phyloP scores from a whole-genome alignment of 2,797 vertebrate species.

The Xerus rutilus region DNA sequence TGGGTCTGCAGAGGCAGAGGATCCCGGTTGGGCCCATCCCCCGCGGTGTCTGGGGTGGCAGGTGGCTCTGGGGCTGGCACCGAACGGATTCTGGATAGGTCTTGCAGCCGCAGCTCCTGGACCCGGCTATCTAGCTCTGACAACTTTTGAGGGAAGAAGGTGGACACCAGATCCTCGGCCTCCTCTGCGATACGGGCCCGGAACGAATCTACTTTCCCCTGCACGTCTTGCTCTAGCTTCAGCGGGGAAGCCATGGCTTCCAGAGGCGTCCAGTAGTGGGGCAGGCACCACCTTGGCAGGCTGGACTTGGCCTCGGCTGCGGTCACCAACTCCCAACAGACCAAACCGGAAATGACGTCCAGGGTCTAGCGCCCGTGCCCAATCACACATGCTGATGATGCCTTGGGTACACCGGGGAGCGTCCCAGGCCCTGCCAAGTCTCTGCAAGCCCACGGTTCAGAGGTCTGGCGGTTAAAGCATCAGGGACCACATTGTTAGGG shows the following conservation, averaged over 20 bases:
- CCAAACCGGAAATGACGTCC: not conserved
- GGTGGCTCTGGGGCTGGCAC: not conserved
- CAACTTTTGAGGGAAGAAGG: constrained; percentile 70
- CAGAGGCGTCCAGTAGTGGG: too few species aligned
- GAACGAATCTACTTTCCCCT: constrained; percentile 60
- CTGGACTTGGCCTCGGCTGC: fast-evolving
- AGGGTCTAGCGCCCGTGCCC: fast-evolving
- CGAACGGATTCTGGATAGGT: constrained; percentile 56
- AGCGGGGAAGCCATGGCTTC: constrained; percentile 35
- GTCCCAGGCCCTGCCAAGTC: too few species aligned
- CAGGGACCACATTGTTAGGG: not conserved
- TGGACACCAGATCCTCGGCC: constrained; percentile 63
- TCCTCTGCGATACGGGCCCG: constrained; percentile 47
- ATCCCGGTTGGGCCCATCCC: constrained; percentile 41
- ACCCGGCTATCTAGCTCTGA: constrained; percentile 60
- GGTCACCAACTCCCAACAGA: constrained; percentile 68
- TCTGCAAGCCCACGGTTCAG: too few species aligned
- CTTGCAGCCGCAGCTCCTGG: constrained; percentile 65
- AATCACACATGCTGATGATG: fast-evolving
- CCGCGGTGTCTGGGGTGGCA: not conserved
- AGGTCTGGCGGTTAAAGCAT: too few species aligned
- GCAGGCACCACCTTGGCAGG: not conserved
- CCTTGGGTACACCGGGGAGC: too few species aligned
- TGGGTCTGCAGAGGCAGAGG: not conserved
- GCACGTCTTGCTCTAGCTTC: constrained; percentile 38